These are phyloP conservation scores for Polyergus mexicanus DNA, from an alignment of 1,140 invertebrate genomes.

Conservation along the genomic window DNA sequence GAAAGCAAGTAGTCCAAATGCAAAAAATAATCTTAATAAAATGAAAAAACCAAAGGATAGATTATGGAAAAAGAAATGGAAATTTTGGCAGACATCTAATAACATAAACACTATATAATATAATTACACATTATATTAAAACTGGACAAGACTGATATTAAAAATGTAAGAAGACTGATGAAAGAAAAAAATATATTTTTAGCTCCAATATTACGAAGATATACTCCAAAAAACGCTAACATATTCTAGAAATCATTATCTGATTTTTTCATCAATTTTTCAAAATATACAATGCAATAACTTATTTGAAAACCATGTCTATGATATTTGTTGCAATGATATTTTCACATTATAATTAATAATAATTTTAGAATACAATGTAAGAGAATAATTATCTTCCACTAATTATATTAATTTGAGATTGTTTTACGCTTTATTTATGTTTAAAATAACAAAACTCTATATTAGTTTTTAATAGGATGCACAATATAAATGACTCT, in stretches of 20 bases:
- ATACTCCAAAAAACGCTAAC: not conserved
- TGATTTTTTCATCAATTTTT: not conserved
- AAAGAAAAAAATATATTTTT: not conserved
- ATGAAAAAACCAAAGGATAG: constrained; percentile 6
- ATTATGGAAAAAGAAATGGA: constrained; percentile 69
- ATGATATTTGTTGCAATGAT: not conserved
- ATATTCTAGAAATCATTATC: not conserved
- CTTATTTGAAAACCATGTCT: not conserved
- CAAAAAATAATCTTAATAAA: not conserved
- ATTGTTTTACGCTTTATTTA: constrained; percentile 12
- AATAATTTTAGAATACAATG: constrained; percentile 3
- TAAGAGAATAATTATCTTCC: constrained; percentile 16
- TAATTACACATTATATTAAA: not conserved
- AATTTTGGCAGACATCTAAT: constrained; percentile 71
- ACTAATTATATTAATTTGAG: not conserved
- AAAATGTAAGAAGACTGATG: constrained; percentile 3
- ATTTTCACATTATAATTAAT: constrained; percentile 13
- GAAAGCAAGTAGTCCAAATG: not conserved
- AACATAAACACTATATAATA: constrained; percentile 3
- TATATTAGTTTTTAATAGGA: constrained; percentile 8
- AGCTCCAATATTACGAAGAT: not conserved
- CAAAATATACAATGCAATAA: not conserved
- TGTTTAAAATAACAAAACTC: not conserved
- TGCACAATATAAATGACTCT: constrained; percentile 14
- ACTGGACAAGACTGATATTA: not conserved